Evolutionary conservation across 2,797 vertebrate species (phyloP), one percentile per base, ranked within the genome.

Genomic region (Tauraco hartlaubi): DNA sequence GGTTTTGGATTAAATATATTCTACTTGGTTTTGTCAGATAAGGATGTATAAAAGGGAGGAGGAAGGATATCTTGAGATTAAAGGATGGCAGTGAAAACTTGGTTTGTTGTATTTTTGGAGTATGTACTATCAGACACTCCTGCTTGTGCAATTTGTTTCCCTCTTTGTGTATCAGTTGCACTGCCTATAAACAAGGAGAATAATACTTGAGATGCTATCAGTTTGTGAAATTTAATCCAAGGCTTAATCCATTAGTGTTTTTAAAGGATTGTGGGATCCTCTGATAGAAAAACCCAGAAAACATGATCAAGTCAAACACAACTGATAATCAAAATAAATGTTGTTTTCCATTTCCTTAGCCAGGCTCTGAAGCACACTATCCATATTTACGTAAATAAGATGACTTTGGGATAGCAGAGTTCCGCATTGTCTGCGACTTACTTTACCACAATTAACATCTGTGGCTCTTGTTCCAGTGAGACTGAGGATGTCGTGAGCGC

Each of bases 1-100:
- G 61, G 56, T 49, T 89, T 91, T 43, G 66, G 35, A 54, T 88
- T 69, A 74, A 84, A 73, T 46, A 44, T 6, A 41, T 84, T 77
- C 74, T 22, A 25, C 18, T 73, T 89, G n/a, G 0, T 73, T 92
- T 73, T 91, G 58, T 76, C 74, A 93, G 86, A 91, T 87, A 71
- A 87, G 63, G 9, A 39, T 33, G 41, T 71, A 74, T 10, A 49
- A 64, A 68, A 75, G 18, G 6, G 3, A 10, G 5, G 9, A 88
- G n/a, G 48, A 87, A 71, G 15, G 51, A 26, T 48, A 56, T 49
- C 33, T 91, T 52, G 28, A 39, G 41, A 39, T 15, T 87, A 88
- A 85, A 88, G 23, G 31, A 48, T 67, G 56, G 39, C 59, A 28
- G 9, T 31, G 31, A 59, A 87, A 80, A 35, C 31, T 58, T 64